Evolutionary conservation across 2,113 vertebrate species (phyloP).

Genomic region (Psophia crepitans): DNA sequence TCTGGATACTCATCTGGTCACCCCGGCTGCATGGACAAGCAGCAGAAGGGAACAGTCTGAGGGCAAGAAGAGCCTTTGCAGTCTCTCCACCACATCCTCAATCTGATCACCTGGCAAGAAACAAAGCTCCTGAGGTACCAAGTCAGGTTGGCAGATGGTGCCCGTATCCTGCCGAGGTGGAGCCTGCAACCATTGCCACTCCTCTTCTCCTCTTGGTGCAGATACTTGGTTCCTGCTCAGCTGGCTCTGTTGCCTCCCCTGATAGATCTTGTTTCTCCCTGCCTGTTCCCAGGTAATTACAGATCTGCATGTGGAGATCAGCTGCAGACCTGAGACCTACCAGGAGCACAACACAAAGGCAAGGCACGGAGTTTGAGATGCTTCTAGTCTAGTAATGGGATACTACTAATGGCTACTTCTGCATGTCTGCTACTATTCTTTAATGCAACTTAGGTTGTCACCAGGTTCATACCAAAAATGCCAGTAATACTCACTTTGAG

Average conservation of each 20-base stretch:
- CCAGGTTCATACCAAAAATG: neutral
- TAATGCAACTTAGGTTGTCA: neutral
- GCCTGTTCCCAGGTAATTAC: neutral
- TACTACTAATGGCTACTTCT: neutral
- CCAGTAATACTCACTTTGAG: neutral
- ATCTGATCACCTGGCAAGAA: neutral
- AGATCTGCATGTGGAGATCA: neutral
- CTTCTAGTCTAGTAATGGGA: neutral
- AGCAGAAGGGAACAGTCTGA: neutral
- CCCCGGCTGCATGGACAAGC: fast-evolving
- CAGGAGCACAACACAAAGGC: neutral
- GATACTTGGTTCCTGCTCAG: neutral
- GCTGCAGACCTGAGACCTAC: neutral
- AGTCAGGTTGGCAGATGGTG: neutral
- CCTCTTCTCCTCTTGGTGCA: neutral
- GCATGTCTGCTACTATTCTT: neutral
- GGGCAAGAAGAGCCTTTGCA: neutral
- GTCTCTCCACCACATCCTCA: neutral
- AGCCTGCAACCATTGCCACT: fast-evolving
- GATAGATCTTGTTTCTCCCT: neutral
- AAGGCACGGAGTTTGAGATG: neutral
- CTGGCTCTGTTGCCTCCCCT: neutral
- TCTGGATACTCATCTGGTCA: fast-evolving
- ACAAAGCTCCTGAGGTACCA: neutral
- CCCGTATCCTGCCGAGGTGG: neutral